phyloP scores from a whole-genome alignment of 2,797 vertebrate species.

The Esox lucius region DNA sequence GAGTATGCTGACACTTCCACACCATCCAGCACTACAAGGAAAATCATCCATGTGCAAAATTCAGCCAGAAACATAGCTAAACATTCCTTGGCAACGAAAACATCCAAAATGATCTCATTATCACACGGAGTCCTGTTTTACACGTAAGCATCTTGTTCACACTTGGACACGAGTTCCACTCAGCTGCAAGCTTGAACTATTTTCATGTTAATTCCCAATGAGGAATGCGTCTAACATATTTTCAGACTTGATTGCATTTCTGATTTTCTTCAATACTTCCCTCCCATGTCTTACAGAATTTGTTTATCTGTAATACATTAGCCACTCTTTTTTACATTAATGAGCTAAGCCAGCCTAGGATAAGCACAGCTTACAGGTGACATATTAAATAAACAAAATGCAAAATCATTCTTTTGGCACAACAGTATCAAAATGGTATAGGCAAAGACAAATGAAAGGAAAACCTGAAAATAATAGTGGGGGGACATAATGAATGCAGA shows the following conservation, averaged over 20 bases:
- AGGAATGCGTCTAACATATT: neutral
- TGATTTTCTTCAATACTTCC: neutral
- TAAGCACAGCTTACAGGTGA: too few species aligned
- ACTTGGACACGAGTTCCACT: neutral
- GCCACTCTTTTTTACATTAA: too few species aligned
- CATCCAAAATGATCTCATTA: conserved; percentile 83
- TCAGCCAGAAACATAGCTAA: conserved; percentile 89
- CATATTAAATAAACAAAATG: too few species aligned
- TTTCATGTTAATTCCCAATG: neutral
- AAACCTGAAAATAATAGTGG: too few species aligned
- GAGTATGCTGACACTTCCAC: conserved; percentile 88
- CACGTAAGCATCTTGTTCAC: conserved; percentile 68
- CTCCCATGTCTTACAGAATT: neutral
- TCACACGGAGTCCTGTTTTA: conserved; percentile 86
- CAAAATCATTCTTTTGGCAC: too few species aligned
- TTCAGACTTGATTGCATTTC: neutral
- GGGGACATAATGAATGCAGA: too few species aligned
- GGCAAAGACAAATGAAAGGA: too few species aligned
- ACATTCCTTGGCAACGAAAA: conserved; percentile 85
- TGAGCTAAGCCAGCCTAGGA: too few species aligned
- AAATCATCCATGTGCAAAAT: conserved; percentile 85
- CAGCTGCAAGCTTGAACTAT: neutral
- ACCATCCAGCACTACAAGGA: conserved; percentile 85
- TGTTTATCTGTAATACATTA: too few species aligned
- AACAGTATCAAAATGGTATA: too few species aligned